phyloP scores from a whole-genome alignment of 1,140 invertebrate species.

The Lucilia cuprina region DNA sequence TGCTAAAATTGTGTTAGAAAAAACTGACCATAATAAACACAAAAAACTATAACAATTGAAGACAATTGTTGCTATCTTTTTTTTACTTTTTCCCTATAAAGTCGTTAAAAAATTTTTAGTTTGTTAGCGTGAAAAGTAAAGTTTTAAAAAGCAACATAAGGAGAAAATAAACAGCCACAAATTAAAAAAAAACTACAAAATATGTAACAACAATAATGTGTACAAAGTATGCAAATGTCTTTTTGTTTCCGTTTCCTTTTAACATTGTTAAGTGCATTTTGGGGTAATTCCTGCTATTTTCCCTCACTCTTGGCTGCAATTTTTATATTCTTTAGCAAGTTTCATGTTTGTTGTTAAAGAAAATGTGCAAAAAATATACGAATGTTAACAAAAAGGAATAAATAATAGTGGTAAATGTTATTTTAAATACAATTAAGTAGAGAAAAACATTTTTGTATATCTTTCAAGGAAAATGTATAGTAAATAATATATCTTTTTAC shows the following conservation, averaged over 20 bases:
- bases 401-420: background rate
- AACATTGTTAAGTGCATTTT: background rate
- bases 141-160: background rate
- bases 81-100: background rate
- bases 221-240: conserved; percentile 17
- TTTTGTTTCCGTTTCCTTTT: conserved; percentile 17
- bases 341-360: background rate
- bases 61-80: background rate
- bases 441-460: background rate
- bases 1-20: background rate
- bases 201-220: background rate
- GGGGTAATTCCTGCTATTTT: conserved; percentile 8
- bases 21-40: background rate
- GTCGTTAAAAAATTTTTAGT: background rate
- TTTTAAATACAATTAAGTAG: background rate
- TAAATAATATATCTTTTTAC: background rate
- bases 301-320: background rate
- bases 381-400: background rate
- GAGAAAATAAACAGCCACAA: background rate
- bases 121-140: too few species aligned
- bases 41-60: background rate
- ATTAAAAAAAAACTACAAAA: background rate
- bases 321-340: background rate
- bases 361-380: background rate
- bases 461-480: background rate